Conservation (phyloP, 1,140 invertebrate species). For the Orchestia grillus region DNA sequence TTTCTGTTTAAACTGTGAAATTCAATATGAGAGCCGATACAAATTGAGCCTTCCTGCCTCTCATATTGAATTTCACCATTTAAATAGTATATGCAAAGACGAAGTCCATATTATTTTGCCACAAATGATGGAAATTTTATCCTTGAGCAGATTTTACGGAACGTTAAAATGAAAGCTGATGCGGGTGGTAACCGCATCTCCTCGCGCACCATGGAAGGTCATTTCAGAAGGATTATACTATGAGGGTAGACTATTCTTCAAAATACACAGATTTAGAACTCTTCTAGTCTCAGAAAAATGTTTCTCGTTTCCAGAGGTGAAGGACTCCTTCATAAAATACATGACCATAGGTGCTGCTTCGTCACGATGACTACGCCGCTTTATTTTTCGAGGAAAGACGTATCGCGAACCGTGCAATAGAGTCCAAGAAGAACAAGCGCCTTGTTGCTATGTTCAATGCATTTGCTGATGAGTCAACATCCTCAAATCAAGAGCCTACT, state of each 20-base stretch:
- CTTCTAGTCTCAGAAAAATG: background rate
- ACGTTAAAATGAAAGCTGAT: background rate
- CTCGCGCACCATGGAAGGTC: background rate
- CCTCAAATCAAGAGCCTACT: background rate
- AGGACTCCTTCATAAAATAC: slow-evolving; percentile 3
- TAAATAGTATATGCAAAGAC: background rate
- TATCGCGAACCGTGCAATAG: background rate
- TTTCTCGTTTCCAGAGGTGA: background rate
- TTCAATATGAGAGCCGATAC: no score
- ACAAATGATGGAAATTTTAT: background rate
- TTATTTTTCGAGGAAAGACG: background rate
- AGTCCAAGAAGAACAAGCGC: background rate
- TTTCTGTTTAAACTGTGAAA: no score
- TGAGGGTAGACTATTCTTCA: slow-evolving; percentile 4
- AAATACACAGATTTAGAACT: slow-evolving; percentile 7
- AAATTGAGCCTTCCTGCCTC: no score
- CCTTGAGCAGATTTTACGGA: background rate
- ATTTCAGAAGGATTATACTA: background rate
- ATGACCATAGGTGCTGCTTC: background rate
- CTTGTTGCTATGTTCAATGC: background rate
- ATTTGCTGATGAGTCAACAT: background rate
- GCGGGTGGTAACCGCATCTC: background rate
- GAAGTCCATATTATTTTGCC: background rate
- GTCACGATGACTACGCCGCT: background rate
- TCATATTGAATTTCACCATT: no score